Conservation (phyloP, 2,888 invertebrate species). For the Microplitis manilae region DNA sequence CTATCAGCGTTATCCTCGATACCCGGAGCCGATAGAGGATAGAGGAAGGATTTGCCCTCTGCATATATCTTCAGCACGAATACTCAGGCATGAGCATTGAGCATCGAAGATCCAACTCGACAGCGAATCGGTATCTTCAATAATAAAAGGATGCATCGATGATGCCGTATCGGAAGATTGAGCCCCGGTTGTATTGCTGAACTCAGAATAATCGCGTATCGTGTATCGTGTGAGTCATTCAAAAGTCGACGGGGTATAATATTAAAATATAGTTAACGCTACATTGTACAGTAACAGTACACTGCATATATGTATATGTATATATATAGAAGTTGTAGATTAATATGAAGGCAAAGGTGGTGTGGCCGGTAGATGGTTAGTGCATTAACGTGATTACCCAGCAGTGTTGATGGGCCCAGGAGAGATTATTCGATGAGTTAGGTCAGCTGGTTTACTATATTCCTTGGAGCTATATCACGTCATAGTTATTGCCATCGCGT, state of each 20-base stretch:
- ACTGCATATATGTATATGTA: too few species aligned
- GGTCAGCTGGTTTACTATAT: conserved; percentile 16
- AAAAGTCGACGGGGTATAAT: conserved; percentile 32
- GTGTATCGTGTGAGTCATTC: conserved; percentile 51
- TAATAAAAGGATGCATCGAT: not conserved
- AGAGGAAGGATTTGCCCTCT: too few species aligned
- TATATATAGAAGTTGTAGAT: not conserved
- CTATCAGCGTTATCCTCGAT: not conserved
- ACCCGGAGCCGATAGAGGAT: too few species aligned
- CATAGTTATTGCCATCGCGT: conserved; percentile 24
- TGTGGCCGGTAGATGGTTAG: conserved; percentile 42
- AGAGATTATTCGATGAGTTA: conserved; percentile 24
- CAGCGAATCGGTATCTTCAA: too few species aligned
- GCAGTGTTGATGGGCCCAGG: not conserved
- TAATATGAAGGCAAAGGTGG: conserved; percentile 32
- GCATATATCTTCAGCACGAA: too few species aligned
- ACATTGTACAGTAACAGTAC: too few species aligned
- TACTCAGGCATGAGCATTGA: too few species aligned
- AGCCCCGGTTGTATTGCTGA: conserved; percentile 35
- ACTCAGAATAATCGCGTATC: conserved; percentile 3
- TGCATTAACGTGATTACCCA: conserved; percentile 67
- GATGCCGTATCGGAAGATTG: conserved; percentile 46
- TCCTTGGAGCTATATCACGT: conserved; percentile 25
- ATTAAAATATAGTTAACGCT: conserved; percentile 47
- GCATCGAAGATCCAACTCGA: too few species aligned